Conservation (phyloP, 2,888 invertebrate genomes). For the Pediacus dermestoides region DNA sequence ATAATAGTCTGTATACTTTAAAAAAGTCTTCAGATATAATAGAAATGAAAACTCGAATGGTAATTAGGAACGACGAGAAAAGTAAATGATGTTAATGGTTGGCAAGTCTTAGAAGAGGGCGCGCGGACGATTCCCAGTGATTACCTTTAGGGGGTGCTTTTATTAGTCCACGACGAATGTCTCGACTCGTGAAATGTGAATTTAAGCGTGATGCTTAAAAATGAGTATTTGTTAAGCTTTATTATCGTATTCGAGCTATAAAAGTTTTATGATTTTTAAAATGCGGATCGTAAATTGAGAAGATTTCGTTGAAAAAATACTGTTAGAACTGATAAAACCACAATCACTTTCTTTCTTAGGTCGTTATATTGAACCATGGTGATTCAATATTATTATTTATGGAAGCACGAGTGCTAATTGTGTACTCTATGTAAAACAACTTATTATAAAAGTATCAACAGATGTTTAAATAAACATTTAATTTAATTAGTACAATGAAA, state of each 20-base stretch:
- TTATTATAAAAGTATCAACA: too few species aligned
- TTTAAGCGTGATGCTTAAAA: constrained; percentile 25
- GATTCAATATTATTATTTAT: too few species aligned
- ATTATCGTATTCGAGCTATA: constrained; percentile 14
- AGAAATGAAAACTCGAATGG: constrained; percentile 20
- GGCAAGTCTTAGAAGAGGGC: too few species aligned
- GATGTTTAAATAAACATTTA: too few species aligned
- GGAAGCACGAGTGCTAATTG: too few species aligned
- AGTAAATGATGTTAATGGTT: constrained; percentile 25
- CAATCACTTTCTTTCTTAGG: too few species aligned
- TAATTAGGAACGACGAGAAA: constrained; percentile 23
- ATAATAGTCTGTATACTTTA: neutral
- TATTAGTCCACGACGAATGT: constrained; percentile 20
- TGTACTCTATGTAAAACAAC: too few species aligned
- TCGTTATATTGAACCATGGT: too few species aligned
- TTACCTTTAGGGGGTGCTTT: constrained; percentile 22
- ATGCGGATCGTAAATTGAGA: too few species aligned
- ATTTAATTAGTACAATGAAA: too few species aligned
- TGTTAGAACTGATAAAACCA: too few species aligned
- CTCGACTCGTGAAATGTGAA: constrained; percentile 23
- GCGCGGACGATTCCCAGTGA: constrained; percentile 19
- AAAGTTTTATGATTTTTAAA: constrained; percentile 6
- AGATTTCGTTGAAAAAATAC: too few species aligned
- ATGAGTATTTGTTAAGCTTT: constrained; percentile 24
- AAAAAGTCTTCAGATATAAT: constrained; percentile 10